These are phyloP conservation scores for Xenopus petersii DNA, from an alignment of 2,797 vertebrate species.

Conservation along the genomic window DNA sequence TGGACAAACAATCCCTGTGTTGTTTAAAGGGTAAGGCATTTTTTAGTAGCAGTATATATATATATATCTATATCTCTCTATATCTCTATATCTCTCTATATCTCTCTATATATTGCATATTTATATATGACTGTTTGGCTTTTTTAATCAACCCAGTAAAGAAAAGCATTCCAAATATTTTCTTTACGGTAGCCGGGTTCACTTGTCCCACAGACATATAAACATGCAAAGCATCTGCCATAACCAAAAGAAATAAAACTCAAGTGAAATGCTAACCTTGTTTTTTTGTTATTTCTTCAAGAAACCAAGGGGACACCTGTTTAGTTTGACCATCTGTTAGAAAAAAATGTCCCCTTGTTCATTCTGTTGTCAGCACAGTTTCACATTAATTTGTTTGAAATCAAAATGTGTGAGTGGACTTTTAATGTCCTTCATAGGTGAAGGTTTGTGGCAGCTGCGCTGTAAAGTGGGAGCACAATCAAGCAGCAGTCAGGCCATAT, in stretches of 20 bases:
- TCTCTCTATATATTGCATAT: too few relatives aligned
- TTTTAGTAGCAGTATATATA: too few relatives aligned
- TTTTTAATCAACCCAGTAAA: too few relatives aligned
- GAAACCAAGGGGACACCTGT: neutral
- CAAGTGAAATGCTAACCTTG: slow-evolving; percentile 17
- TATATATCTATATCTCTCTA: too few relatives aligned
- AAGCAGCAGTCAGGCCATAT: too few relatives aligned
- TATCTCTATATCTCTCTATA: too few relatives aligned
- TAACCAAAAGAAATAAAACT: slow-evolving; percentile 10
- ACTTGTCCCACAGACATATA: slow-evolving; percentile 2
- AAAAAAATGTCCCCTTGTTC: slow-evolving; percentile 36
- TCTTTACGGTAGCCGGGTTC: neutral
- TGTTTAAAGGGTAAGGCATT: too few relatives aligned
- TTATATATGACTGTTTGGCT: too few relatives aligned
- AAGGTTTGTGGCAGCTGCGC: slow-evolving; percentile 50
- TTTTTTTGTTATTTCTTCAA: slow-evolving; percentile 12
- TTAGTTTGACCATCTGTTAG: slow-evolving; percentile 53
- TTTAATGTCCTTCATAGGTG: slow-evolving; percentile 17
- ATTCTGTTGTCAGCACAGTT: slow-evolving; percentile 37
- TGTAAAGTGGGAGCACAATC: too few relatives aligned
- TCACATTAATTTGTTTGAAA: slow-evolving; percentile 52
- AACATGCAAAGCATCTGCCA: slow-evolving; percentile 9
- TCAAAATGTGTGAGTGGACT: slow-evolving; percentile 47
- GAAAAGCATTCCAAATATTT: neutral
- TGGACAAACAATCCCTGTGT: too few relatives aligned